Evolutionary conservation across 2,797 vertebrate species (phyloP), one percentile per base, ranked within the genome.

Genomic region (Xyrichtys novacula): DNA sequence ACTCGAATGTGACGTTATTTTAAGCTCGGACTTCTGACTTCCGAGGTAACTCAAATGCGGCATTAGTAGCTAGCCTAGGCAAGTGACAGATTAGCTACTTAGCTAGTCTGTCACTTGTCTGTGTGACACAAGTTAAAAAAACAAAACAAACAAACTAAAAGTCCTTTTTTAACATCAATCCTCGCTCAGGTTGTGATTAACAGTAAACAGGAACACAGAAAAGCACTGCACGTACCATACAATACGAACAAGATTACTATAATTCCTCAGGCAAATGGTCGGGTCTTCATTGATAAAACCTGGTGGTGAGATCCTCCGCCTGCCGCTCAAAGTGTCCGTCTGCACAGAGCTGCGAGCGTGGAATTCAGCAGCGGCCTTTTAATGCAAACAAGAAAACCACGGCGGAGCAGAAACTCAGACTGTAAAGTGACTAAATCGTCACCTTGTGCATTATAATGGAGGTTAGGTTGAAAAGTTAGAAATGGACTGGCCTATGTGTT

Each of bases 171-270:
- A 28, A 58, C 67, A 12, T 19, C 8, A 25, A 69, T 25, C 63
- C 23, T 44, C 28, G 23, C 34, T 62, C 64, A 17, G 52, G 46
- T 50, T 48, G 7, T 8, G 60, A 32, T 49, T 34, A 26, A 75
- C 25, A 34, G 50, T 53, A 57, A 32, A 60, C 5, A 10, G 68
- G 55, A 85, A 73, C 78, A 90, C 72, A 65, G 69, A 77, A 61
- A 59, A 81, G 66, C 75, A 88, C 76, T 72, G 65, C 79, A 85
- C 80, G 17, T 75, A 85, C 69, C 1, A 71, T 61, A 84, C 76
- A 2, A 82, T 72, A 89, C 72, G 25, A 75, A 86, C 85, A 23
- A 55, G 53, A 22, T 76, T 49, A 81, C 78, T 29, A 72, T 63
- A 67, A 67, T 40, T 75, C 71, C 76, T 69, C 68, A 12, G 80